Base-by-base conservation (phyloP, 2,888 invertebrate species). In the Pherbina coryleti region DNA sequence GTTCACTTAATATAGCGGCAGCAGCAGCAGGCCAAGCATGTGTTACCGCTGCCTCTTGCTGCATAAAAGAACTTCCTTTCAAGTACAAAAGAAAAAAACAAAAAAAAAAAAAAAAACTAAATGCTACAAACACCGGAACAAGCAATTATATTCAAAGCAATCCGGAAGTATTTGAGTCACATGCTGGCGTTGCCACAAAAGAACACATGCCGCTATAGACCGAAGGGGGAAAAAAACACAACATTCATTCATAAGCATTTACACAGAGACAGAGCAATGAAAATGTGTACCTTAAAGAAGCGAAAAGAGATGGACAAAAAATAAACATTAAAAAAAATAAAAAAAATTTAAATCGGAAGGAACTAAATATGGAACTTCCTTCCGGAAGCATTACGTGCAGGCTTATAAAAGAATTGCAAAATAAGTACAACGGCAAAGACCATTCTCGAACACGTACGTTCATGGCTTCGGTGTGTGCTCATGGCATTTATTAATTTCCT, bases 121-220 rank as follows among this genome's bases (percentile, higher is more conserved):
- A 31, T 73, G 69, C 78, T 80, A 78, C n/a, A n/a, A n/a, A n/a
- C 84, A 84, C 86, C 86, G 87, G 87, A 87, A 87, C 83, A 84
- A 85, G 85, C 85, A 88, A 87, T 87, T 87, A 86, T 83, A 84
- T 84, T 82, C 80, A 82, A 78, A 81, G 79, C 83, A 78, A 80
- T 82, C 82, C 82, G 81, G 82, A 81, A 82, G 81, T 82, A 71
- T 71, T 77, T 73, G 28, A 67, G 77, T 69, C 77, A 72, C 75
- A 78, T 77, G 77, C 72, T 67, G 55, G 22, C 72, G 8, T 14
- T 53, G 19, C 22, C 25, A 70, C 70, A 70, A 70, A 70, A 55
- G 31, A 66, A 66, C 64, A 66, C 19, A 66, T 66, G 64, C 64
- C 37, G 64, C 37, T 34, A 3, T 55, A 55, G 22, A 55, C 1